Conservation (phyloP, 1,140 invertebrate genomes). For the Drosophila saltans region DNA sequence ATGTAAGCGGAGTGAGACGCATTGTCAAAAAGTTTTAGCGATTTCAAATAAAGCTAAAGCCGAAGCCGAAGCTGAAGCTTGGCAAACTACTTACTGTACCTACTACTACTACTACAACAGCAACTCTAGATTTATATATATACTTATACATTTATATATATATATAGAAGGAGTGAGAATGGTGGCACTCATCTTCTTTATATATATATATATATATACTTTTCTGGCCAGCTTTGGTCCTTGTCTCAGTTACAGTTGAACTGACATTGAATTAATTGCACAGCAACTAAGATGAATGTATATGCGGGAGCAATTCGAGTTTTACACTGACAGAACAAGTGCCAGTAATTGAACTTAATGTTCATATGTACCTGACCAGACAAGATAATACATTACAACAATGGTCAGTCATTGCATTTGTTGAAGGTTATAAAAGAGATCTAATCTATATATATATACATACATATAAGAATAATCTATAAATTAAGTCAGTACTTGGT, state of each 20-base stretch:
- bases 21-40: constrained; percentile 64
- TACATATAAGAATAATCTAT: too few relatives aligned
- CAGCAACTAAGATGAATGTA: constrained; percentile 3
- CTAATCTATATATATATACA: too few relatives aligned
- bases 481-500: too few relatives aligned
- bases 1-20: background rate
- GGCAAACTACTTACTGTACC: constrained; percentile 14
- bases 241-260: constrained; percentile 58
- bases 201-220: background rate
- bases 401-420: background rate
- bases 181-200: background rate
- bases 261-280: constrained; percentile 62
- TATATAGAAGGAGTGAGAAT: background rate
- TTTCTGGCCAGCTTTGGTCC: constrained; percentile 37
- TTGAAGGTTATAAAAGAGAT: background rate
- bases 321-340: constrained; percentile 3
- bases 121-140: background rate
- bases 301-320: background rate
- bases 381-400: background rate
- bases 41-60: constrained; percentile 42
- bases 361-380: background rate
- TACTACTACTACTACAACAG: background rate
- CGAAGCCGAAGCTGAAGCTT: constrained; percentile 2
- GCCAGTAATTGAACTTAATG: constrained; percentile 6
- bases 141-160: background rate